Percentiles rank a stretch among this genome's conserved stretches.
Evolutionary conservation across 2,113 vertebrate species (phyloP).

Genomic region (Ranitomeya imitator): DNA sequence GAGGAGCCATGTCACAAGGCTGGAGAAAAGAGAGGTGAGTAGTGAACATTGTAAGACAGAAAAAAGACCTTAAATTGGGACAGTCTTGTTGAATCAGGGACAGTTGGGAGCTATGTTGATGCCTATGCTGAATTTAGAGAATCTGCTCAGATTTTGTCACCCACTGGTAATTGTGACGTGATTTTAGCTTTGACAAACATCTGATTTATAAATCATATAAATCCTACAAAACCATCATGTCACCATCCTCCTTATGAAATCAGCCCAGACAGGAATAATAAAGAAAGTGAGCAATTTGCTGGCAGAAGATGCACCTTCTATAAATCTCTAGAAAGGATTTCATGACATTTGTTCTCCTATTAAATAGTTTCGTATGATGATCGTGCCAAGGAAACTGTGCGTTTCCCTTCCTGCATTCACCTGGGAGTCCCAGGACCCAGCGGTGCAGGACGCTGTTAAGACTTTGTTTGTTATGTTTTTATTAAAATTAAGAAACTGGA

Average conservation of each 20-base stretch:
- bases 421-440: slow-evolving; percentile 1
- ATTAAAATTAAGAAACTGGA: too few relatives aligned
- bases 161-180: too few relatives aligned
- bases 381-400: neutral
- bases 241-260: slow-evolving; percentile 3
- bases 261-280: slow-evolving; percentile 35
- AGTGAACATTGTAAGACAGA: too few relatives aligned
- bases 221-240: neutral
- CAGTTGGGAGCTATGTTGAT: too few relatives aligned
- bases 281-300: slow-evolving; percentile 26
- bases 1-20: too few relatives aligned
- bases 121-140: too few relatives aligned
- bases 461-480: neutral
- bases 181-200: neutral
- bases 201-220: neutral
- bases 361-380: slow-evolving; percentile 10
- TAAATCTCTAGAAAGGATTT: slow-evolving; percentile 26
- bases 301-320: neutral
- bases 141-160: too few relatives aligned
- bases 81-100: too few relatives aligned
- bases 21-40: too few relatives aligned
- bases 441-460: neutral
- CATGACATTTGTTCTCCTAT: neutral
- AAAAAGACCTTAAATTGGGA: too few relatives aligned
- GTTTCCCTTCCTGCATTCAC: neutral